Percentiles rank a stretch among this genome's conserved stretches.
These are phyloP conservation scores for Caenorhabditis sp. DNA, from an alignment of 2,888 invertebrate genomes.

Conservation along the genomic window DNA sequence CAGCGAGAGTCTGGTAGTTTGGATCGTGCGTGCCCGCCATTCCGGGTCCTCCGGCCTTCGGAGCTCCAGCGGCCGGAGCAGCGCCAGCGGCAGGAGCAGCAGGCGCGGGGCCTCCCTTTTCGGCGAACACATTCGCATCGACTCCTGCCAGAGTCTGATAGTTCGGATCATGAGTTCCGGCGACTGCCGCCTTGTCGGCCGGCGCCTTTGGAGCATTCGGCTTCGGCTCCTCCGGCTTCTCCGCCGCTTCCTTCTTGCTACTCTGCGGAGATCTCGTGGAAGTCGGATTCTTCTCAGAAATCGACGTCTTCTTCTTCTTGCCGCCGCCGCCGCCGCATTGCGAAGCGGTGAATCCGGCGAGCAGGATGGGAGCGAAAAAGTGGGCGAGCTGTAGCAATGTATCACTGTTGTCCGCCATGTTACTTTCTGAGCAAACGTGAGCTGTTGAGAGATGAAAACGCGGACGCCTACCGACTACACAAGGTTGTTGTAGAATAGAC, in stretches of 20 bases:
- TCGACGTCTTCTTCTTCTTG: background rate
- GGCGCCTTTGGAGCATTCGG: slow-evolving; percentile 13
- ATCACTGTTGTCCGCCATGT: slow-evolving; percentile 32
- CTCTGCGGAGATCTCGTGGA: slow-evolving; percentile 12
- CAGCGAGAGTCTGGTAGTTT: slow-evolving; percentile 41
- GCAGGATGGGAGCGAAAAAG: slow-evolving; percentile 7
- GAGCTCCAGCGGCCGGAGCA: slow-evolving; percentile 17
- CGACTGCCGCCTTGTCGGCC: slow-evolving; percentile 13
- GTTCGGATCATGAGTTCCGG: slow-evolving; percentile 34
- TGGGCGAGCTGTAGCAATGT: slow-evolving; percentile 35
- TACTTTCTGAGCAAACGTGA: slow-evolving; percentile 19
- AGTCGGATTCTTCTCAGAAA: no score
- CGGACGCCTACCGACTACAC: no score
- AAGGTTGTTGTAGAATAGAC: no score
- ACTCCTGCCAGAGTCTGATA: slow-evolving; percentile 24
- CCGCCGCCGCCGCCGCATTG: no score
- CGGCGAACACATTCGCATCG: slow-evolving; percentile 8
- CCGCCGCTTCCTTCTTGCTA: slow-evolving; percentile 16
- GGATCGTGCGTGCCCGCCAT: slow-evolving; percentile 42
- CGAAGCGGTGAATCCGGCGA: slow-evolving; percentile 15
- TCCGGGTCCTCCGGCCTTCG: slow-evolving; percentile 32
- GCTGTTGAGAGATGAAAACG: no score
- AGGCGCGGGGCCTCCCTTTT: slow-evolving; percentile 12
- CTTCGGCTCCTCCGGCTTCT: background rate
- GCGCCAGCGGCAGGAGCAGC: background rate